These are phyloP conservation scores for Myotis davidii DNA, from an alignment of 2,113 vertebrate species.

Conservation along the genomic window DNA sequence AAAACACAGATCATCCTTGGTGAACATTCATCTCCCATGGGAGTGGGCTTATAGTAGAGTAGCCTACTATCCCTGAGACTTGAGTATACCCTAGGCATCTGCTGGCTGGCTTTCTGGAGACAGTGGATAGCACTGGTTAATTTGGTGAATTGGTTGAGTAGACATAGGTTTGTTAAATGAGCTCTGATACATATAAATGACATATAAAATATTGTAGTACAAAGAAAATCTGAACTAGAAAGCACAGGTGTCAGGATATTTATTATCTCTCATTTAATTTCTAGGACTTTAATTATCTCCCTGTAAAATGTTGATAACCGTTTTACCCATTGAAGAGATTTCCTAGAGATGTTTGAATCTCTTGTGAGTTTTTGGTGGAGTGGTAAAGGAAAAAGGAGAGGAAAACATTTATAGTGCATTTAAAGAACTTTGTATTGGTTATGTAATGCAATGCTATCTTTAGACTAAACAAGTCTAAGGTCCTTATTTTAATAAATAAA, in stretches of 20 bases:
- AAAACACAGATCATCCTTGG: not conserved
- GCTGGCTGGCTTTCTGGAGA: not conserved
- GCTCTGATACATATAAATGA: not conserved
- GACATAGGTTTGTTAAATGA: not conserved
- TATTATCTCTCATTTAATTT: not conserved
- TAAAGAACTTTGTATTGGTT: not conserved
- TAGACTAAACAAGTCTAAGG: not conserved
- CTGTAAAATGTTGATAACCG: not conserved
- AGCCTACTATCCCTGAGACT: not conserved
- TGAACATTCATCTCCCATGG: not conserved
- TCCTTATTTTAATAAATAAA: constrained; percentile 19
- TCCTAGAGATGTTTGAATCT: not conserved
- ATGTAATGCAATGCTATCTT: not conserved
- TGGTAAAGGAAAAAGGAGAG: not conserved
- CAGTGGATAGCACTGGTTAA: not conserved
- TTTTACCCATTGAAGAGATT: not conserved
- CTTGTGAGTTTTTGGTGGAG: not conserved
- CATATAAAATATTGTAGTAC: not conserved
- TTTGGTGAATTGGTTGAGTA: not conserved
- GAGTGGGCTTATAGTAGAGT: not conserved
- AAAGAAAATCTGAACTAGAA: constrained; percentile 3
- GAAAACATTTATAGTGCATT: not conserved
- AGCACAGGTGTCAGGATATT: not conserved
- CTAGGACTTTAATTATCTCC: not conserved
- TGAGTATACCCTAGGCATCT: not conserved